These are phyloP conservation scores for Aphelenchoides bicaudatus DNA, from an alignment of 2,888 invertebrate genomes.

Conservation along the genomic window DNA sequence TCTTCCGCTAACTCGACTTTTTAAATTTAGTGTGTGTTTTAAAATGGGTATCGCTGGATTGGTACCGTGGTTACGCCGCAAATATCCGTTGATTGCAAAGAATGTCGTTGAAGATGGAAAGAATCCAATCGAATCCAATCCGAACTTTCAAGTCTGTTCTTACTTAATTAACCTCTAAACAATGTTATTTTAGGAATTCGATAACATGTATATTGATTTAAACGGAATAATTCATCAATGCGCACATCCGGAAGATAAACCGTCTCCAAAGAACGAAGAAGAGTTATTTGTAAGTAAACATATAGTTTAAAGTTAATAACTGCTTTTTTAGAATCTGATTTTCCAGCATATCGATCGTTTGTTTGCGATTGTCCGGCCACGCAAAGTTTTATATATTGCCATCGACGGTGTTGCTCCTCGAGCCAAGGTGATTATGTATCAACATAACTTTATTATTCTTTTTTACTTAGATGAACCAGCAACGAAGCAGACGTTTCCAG, in stretches of 20 bases:
- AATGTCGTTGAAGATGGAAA: constrained; percentile 81
- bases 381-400: constrained; percentile 91
- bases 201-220: constrained; percentile 97
- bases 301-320: background rate
- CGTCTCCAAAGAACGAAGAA: constrained; percentile 93
- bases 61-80: constrained; percentile 90
- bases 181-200: too few relatives aligned
- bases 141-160: constrained; percentile 72
- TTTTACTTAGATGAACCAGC: constrained; percentile 82
- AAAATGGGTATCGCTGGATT: constrained; percentile 98
- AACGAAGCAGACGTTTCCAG: constrained; percentile 88
- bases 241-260: constrained; percentile 95
- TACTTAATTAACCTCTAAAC: too few relatives aligned
- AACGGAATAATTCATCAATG: constrained; percentile 99
- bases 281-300: constrained; percentile 84
- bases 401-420: constrained; percentile 90
- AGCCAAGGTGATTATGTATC: constrained; percentile 70
- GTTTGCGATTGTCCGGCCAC: constrained; percentile 67
- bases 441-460: background rate
- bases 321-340: constrained; percentile 71
- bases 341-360: constrained; percentile 96
- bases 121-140: constrained; percentile 82
- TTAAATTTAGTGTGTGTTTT: too few relatives aligned
- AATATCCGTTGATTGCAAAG: constrained; percentile 92
- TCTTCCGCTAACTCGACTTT: too few relatives aligned